Evolutionary conservation across 2,888 invertebrate species (phyloP), one percentile per base, ranked within the genome.

Genomic region (Perizoma flavofasciatum): DNA sequence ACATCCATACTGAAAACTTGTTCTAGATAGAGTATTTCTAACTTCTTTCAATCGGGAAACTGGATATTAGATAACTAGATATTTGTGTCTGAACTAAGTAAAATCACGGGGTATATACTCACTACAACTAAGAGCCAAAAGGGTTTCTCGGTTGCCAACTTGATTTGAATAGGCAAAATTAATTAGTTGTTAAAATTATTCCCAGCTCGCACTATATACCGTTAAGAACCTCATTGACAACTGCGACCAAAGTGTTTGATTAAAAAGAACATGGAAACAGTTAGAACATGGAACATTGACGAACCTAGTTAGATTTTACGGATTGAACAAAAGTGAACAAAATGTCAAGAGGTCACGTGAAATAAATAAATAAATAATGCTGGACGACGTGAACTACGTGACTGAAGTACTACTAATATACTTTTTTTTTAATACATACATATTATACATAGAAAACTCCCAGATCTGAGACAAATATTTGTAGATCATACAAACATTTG

Each of bases 171-270:
- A n/a, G n/a, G n/a, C n/a, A n/a, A n/a, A 22, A 22, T 22, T 22
- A 22, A 22, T 22, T 22, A 22, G 22, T 22, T 22, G 22, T 1
- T 22, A 22, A 22, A 59, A 63, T 50, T 54, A 66, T 63, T 66
- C 66, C 55, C 61, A 55, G 35, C 32, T 56, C 57, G 59, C 51
- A 22, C 55, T 34, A 8, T 43, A 11, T 57, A 58, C 66, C 63
- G 66, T 66, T 66, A 63, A n/a, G 32, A 52, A 57, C 32, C 54
- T 55, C 40, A 55, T 51, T 58, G 40, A n/a, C 5, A 37, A 33
- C 49, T 50, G 40, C 51, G 32, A 32, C 34, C 32, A 35, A 47
- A 35, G 35, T 35, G 4, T 44, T 48, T 33, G 45, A n/a, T 33
- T 10, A n/a, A 40, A 46, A n/a, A n/a, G n/a, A n/a, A 40, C 39